These are phyloP conservation scores for Leucopternis melanops DNA, from an alignment of 2,113 vertebrate species.

Conservation along the genomic window DNA sequence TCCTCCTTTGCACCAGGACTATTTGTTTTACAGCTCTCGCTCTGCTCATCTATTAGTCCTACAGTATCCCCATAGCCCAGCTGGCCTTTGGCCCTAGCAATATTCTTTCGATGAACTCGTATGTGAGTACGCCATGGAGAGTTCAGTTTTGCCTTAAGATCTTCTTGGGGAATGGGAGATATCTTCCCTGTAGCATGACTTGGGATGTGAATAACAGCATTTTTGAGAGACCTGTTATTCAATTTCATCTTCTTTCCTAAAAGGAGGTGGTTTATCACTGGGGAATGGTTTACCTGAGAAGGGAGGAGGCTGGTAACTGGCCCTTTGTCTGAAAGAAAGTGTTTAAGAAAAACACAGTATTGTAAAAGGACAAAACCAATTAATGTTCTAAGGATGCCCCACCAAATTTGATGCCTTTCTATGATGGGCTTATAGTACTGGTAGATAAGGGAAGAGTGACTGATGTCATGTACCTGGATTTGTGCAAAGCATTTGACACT, in stretches of 20 bases:
- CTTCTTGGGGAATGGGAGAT: slow-evolving; percentile 68
- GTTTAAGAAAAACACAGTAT: slow-evolving; percentile 9
- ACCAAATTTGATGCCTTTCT: not conserved
- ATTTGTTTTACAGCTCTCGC: slow-evolving; percentile 39
- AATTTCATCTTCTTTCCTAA: slow-evolving; percentile 85
- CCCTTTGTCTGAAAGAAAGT: slow-evolving; percentile 85
- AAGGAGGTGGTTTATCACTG: slow-evolving; percentile 95
- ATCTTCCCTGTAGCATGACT: slow-evolving; percentile 63
- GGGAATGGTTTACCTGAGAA: slow-evolving; percentile 87
- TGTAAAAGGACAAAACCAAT: not conserved
- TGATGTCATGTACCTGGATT: no score
- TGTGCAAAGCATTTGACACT: no score
- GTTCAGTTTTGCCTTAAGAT: slow-evolving; percentile 74
- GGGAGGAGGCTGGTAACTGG: slow-evolving; percentile 87
- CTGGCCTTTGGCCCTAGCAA: slow-evolving; percentile 80
- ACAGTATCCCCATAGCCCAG: slow-evolving; percentile 80
- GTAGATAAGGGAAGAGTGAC: no score
- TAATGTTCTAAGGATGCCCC: not conserved
- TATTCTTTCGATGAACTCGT: slow-evolving; percentile 84
- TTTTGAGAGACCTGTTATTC: slow-evolving; percentile 70
- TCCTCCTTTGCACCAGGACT: slow-evolving; percentile 12
- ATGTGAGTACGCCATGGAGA: slow-evolving; percentile 92
- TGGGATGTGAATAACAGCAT: slow-evolving; percentile 72
- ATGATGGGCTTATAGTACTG: no score
- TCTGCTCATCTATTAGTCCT: slow-evolving; percentile 77